These are phyloP conservation scores for Stomorhina lunata DNA, from an alignment of 2,888 invertebrate species.

Conservation along the genomic window DNA sequence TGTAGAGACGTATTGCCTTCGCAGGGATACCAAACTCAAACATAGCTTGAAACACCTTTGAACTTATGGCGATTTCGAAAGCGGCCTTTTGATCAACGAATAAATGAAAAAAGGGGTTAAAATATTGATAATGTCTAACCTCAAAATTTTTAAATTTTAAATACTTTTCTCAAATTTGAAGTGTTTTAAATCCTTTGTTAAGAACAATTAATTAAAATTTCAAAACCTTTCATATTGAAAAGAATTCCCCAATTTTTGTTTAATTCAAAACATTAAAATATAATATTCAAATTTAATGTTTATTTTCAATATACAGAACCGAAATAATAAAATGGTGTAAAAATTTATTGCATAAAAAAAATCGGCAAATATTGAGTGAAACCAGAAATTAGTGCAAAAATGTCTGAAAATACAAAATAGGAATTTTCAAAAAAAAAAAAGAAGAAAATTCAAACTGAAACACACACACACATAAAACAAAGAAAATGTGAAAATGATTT, in stretches of 20 bases:
- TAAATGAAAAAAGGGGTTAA: too few relatives aligned
- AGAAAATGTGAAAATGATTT: constrained; percentile 68
- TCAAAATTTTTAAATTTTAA: too few relatives aligned
- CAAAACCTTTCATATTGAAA: too few relatives aligned
- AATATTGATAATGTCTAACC: too few relatives aligned
- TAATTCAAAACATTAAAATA: neutral
- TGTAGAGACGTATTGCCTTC: too few relatives aligned
- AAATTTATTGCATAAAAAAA: constrained; percentile 40
- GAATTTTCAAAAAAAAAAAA: constrained; percentile 71
- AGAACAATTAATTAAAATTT: neutral
- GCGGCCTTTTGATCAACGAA: too few relatives aligned
- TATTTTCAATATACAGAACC: neutral
- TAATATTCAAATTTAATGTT: neutral
- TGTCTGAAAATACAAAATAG: constrained; percentile 71
- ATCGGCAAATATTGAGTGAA: constrained; percentile 48
- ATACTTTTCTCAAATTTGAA: too few relatives aligned
- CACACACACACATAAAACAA: constrained; percentile 59
- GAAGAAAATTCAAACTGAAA: constrained; percentile 45
- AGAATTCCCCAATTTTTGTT: too few relatives aligned
- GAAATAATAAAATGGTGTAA: constrained; percentile 15
- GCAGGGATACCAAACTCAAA: too few relatives aligned
- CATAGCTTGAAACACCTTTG: too few relatives aligned
- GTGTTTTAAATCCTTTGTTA: too few relatives aligned
- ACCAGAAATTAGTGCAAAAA: constrained; percentile 64
- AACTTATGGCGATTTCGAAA: too few relatives aligned